Percentiles rank a stretch among this genome's conserved stretches.
phyloP scores from a whole-genome alignment of 2,888 invertebrate species.

The Netelia melanura region DNA sequence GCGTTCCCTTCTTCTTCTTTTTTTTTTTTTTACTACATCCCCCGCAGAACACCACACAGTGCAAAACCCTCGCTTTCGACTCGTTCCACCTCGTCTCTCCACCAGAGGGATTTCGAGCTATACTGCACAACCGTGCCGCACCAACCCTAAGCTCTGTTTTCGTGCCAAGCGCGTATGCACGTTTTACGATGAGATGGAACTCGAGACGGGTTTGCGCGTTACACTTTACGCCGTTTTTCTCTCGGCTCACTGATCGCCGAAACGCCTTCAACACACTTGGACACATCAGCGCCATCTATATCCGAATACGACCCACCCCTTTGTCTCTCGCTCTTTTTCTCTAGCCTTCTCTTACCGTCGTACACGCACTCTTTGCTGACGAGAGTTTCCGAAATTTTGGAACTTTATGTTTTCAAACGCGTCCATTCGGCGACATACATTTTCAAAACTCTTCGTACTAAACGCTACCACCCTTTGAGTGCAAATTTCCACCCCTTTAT shows the following conservation, averaged over 20 bases:
- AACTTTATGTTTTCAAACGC: neutral
- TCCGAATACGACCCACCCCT: neutral
- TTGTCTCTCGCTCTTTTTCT: neutral
- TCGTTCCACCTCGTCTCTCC: constrained; percentile 12
- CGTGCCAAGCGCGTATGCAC: neutral
- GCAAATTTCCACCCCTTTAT: no score
- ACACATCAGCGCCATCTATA: constrained; percentile 20
- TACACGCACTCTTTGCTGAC: neutral
- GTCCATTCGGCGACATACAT: neutral
- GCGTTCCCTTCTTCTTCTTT: constrained; percentile 14
- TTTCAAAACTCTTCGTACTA: no score
- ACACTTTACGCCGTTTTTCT: constrained; percentile 56
- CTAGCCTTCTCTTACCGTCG: neutral
- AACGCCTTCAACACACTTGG: constrained; percentile 39
- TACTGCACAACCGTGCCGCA: constrained; percentile 47
- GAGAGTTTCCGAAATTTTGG: neutral
- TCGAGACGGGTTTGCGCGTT: constrained; percentile 42
- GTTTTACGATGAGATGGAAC: constrained; percentile 34
- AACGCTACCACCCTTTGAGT: no score
- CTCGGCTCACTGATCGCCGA: constrained; percentile 46
- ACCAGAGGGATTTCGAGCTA: constrained; percentile 22
- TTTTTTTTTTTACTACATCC: constrained; percentile 19
- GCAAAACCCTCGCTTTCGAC: constrained; percentile 14
- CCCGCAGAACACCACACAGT: constrained; percentile 1
- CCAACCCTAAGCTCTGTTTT: constrained; percentile 38